Percentiles rank a stretch among this genome's conserved stretches.
phyloP scores from a whole-genome alignment of 2,888 invertebrate genomes.

The Drosophila nigricruria region DNA sequence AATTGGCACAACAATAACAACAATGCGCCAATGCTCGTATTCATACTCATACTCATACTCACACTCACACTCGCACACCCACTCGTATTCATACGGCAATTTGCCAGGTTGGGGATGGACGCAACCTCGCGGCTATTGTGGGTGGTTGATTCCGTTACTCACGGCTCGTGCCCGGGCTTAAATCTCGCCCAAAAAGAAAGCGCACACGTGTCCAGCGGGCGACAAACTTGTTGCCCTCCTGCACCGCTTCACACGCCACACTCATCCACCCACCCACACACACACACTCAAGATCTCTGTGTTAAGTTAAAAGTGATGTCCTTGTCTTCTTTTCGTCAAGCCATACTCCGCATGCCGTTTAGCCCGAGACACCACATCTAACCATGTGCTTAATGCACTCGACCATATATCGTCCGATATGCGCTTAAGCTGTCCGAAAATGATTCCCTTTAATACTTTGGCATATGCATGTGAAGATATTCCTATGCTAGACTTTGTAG shows the following conservation, averaged over 20 bases:
- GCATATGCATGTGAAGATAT: background rate
- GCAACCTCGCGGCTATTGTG: slow-evolving; percentile 53
- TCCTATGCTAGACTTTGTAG: too few species aligned
- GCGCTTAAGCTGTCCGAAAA: slow-evolving; percentile 18
- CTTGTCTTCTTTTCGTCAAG: slow-evolving; percentile 61
- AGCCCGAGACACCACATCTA: slow-evolving; percentile 24
- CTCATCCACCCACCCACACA: background rate
- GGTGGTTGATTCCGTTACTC: slow-evolving; percentile 47
- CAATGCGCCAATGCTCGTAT: slow-evolving; percentile 38
- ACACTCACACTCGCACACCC: background rate
- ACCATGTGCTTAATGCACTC: slow-evolving; percentile 14
- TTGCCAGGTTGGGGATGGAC: slow-evolving; percentile 11
- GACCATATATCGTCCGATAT: slow-evolving; percentile 10
- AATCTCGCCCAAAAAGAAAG: slow-evolving; percentile 58
- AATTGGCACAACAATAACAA: slow-evolving; percentile 67
- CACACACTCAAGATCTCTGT: slow-evolving; percentile 1
- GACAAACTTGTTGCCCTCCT: slow-evolving; percentile 74
- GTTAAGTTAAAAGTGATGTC: slow-evolving; percentile 58
- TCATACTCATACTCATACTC: slow-evolving; percentile 18
- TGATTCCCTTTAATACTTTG: background rate
- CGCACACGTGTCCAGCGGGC: slow-evolving; percentile 70
- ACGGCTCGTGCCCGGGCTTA: slow-evolving; percentile 69
- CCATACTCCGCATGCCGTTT: slow-evolving; percentile 29
- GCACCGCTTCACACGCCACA: slow-evolving; percentile 39
- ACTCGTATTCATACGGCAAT: slow-evolving; percentile 25